phyloP scores from a whole-genome alignment of 2,113 vertebrate species.

The Vidua macroura region DNA sequence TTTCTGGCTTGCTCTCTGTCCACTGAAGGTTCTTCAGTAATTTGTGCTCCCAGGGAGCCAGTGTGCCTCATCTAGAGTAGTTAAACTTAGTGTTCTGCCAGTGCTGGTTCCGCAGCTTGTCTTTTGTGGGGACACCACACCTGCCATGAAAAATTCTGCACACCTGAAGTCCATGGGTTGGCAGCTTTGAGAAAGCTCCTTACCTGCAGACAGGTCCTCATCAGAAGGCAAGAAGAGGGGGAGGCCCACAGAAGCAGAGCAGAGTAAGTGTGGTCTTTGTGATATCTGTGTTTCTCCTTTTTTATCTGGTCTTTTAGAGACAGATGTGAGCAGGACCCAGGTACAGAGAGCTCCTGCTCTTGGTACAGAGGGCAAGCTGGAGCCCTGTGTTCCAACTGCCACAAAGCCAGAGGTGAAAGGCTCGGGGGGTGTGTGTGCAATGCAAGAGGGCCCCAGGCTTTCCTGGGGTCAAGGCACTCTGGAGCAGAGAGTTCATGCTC shows the following conservation, averaged over 20 bases:
- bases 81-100: neutral
- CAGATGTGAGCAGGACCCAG: neutral
- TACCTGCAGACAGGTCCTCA: neutral
- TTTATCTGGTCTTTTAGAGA: neutral
- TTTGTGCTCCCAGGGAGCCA: neutral
- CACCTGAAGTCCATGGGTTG: neutral
- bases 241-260: neutral
- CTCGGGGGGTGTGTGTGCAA: neutral
- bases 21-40: neutral
- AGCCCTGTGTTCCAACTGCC: neutral
- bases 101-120: neutral
- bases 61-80: neutral
- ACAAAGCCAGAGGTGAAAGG: neutral
- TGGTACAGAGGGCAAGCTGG: neutral
- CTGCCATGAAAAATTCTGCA: neutral
- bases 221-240: neutral
- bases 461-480: neutral
- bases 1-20: neutral
- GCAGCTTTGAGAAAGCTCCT: neutral
- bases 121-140: neutral
- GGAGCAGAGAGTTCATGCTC: neutral
- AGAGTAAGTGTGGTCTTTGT: neutral
- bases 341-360: neutral
- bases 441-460: neutral
- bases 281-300: neutral